phyloP scores from a whole-genome alignment of 2,888 invertebrate genomes.

The Pachycephus smyrnensis region DNA sequence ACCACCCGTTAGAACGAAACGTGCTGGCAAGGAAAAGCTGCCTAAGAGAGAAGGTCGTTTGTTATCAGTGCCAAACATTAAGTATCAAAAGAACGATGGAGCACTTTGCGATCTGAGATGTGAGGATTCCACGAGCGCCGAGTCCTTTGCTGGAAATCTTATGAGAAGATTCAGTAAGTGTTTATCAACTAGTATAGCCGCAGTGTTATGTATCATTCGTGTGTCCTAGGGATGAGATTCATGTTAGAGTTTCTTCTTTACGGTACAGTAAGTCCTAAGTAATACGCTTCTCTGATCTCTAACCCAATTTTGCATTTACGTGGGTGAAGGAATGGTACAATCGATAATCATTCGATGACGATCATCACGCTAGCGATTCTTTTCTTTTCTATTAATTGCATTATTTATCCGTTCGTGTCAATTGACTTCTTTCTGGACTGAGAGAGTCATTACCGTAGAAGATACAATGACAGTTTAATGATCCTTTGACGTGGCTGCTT shows the following conservation, averaged over 20 bases:
- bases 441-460: background rate
- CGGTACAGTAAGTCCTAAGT: constrained; percentile 1
- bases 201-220: constrained; percentile 38
- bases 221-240: constrained; percentile 38
- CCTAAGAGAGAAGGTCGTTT: constrained; percentile 75
- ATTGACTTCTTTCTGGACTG: background rate
- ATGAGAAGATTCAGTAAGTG: constrained; percentile 93
- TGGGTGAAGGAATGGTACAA: background rate
- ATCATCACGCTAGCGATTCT: background rate
- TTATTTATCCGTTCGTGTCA: background rate
- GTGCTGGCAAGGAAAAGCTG: constrained; percentile 68
- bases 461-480: background rate
- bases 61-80: constrained; percentile 83
- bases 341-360: background rate
- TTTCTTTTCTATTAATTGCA: background rate
- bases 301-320: constrained; percentile 1
- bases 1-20: constrained; percentile 71
- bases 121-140: constrained; percentile 49
- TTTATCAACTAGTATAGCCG: constrained; percentile 54
- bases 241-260: constrained; percentile 31
- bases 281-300: background rate
- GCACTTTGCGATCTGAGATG: constrained; percentile 71
- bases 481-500: background rate
- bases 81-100: constrained; percentile 70
- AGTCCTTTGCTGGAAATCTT: constrained; percentile 79